Conservation (phyloP, 2,888 invertebrate species). For the Chymomyza procnemis region DNA sequence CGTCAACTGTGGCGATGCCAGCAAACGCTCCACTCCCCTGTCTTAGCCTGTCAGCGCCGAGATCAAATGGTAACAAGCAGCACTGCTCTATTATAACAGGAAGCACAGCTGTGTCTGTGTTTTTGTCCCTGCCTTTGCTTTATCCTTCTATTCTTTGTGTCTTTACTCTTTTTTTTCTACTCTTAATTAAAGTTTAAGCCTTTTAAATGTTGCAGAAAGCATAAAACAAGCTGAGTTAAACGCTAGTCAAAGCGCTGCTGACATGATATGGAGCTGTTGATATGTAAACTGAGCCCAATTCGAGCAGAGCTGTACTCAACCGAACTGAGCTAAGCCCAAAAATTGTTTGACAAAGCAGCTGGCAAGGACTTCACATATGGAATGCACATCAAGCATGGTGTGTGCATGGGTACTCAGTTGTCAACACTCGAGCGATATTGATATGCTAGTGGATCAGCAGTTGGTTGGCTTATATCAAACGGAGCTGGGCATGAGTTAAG, state of each 20-base stretch:
- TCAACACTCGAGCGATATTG: background rate
- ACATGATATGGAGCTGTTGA: conserved; percentile 57
- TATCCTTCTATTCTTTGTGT: conserved; percentile 4
- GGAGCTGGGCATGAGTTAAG: too few species aligned
- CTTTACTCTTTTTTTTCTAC: conserved; percentile 22
- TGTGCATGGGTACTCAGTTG: background rate
- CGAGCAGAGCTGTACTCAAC: background rate
- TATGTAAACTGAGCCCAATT: background rate
- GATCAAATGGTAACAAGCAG: conserved; percentile 58
- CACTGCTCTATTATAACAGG: conserved; percentile 10
- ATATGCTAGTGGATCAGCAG: background rate
- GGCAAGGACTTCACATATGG: background rate
- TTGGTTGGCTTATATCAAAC: background rate
- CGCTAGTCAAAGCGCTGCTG: conserved; percentile 57
- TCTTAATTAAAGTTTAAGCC: conserved; percentile 68
- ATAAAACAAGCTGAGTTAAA: conserved; percentile 54
- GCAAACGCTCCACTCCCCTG: background rate
- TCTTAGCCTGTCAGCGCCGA: conserved; percentile 50
- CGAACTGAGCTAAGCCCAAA: background rate
- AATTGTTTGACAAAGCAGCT: background rate
- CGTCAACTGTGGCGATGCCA: background rate
- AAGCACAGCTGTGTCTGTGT: conserved; percentile 52
- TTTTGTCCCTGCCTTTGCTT: background rate
- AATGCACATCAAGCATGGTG: background rate
- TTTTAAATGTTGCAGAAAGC: conserved; percentile 48